These are phyloP conservation scores for Armadillidium nasatum DNA, from an alignment of 1,140 invertebrate species.

Conservation along the genomic window DNA sequence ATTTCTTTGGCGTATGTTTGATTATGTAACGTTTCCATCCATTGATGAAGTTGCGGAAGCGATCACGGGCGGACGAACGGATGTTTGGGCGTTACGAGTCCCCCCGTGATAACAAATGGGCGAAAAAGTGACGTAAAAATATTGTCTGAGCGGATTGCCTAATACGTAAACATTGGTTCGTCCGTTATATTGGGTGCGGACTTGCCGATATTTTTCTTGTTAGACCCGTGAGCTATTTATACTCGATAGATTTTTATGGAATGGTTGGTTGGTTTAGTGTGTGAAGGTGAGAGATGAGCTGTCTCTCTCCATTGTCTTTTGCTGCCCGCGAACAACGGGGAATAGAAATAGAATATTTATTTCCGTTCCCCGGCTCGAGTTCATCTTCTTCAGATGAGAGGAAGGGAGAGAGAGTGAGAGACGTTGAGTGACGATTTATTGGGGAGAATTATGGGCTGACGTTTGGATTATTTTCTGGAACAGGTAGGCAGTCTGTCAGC, in stretches of 20 bases:
- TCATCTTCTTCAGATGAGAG: slow-evolving; percentile 1
- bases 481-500: not conserved
- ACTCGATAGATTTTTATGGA: slow-evolving; percentile 6
- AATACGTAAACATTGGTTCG: not conserved
- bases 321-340: not conserved
- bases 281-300: slow-evolving; percentile 4
- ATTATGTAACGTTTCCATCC: too few relatives aligned
- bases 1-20: too few relatives aligned
- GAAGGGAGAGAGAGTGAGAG: not conserved
- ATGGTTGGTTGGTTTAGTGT: slow-evolving; percentile 1
- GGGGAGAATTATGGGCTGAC: not conserved
- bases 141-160: not conserved
- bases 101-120: not conserved
- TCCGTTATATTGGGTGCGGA: slow-evolving; percentile 5
- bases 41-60: too few relatives aligned
- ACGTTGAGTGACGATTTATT: not conserved
- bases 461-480: not conserved
- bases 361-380: not conserved
- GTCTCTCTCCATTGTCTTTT: slow-evolving; percentile 5
- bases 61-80: too few relatives aligned
- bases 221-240: not conserved
- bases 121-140: slow-evolving; percentile 7
- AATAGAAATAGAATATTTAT: slow-evolving; percentile 10
- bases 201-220: slow-evolving; percentile 8
- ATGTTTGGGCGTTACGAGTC: not conserved